Evolutionary conservation across 1,140 invertebrate species (phyloP), one percentile per base, ranked within the genome.

Genomic region (Nephotettix cincticeps): DNA sequence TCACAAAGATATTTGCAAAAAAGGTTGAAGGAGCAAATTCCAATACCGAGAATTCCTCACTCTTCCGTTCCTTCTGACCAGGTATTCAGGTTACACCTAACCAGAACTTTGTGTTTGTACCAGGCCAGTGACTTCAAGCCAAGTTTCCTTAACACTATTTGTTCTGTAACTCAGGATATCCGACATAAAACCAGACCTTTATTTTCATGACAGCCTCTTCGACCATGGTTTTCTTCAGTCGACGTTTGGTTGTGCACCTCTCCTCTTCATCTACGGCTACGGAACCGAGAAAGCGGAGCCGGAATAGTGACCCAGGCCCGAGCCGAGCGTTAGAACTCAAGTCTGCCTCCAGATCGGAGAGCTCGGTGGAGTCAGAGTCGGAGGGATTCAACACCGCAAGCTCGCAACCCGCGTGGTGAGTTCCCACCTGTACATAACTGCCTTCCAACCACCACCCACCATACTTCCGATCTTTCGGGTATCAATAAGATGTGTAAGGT

Each of bases 151-250:
- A n/a, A n/a, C n/a, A n/a, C n/a, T n/a, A n/a, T n/a, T n/a, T n/a
- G n/a, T n/a, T n/a, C n/a, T n/a, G n/a, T n/a, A n/a, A n/a, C n/a
- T n/a, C n/a, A n/a, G n/a, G n/a, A n/a, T n/a, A n/a, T n/a, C 32
- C 32, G 4, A 14, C 32, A 36, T 36, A 36, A 66, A 70, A 66
- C 28, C 83, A 84, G 86, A 96, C 95, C 93, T 98, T 98, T 78
- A 98, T 95, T 85, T 96, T 93, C 78, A 92, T 92, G 78, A 98
- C 96, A 78, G 96, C 96, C 83, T 98, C 95, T 85, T 98, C 95
- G 75, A 97, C 96, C 89, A 93, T 93, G 84, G 91, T 88, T 86
- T 93, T 93, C 88, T 93, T 93, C 83, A 90, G 89, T 76, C 91
- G 84, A 82, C 90, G 90, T 79, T 89, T 87, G 74, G 88, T 82